Evolutionary conservation across 2,797 vertebrate genomes (phyloP), one percentile per base, ranked within the genome.

Genomic region (Thamnophis elegans): DNA sequence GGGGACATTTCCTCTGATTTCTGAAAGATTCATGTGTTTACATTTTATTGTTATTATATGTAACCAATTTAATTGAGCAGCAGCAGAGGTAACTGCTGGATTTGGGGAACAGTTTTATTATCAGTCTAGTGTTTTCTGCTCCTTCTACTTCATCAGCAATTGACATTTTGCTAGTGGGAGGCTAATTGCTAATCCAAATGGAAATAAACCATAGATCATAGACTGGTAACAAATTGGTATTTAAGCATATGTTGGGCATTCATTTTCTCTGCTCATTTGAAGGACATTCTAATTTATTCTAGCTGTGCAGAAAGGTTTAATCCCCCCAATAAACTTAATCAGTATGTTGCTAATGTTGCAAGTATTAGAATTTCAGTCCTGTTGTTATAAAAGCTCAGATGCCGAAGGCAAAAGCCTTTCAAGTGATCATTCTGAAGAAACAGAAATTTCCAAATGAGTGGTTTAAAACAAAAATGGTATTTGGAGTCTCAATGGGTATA

Each of bases 101-200:
- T 91, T 91, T 95, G 92, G 3, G 65, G 95, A 95, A 94, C 94
- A 94, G 93, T 93, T 96, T 93, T 93, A 91, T 95, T 96, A 95
- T 95, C 97, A 95, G 93, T 96, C 94, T 0, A 95, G 89, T 59
- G 85, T 87, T 95, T 26, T 85, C 25, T 28, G 26, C 18, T 87
- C 13, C 54, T 85, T 51, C 36, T 20, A 73, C 55, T 95, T 95
- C 95, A 96, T 95, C 95, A 95, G 92, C 93, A 96, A 91, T 95
- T 97, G 95, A 95, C 95, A 95, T 97, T 96, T 97, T 96, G 94
- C 95, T 97, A 60, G 95, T 97, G 95, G 95, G 97, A 96, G 95
- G 94, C 94, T 96, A 96, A 96, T 94, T 93, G 93, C 88, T 93
- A 93, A 96, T 96, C 95, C 96, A 95, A 97, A 96, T 92, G 95